A percentile compares a stretch with the other conserved stretches of the same genome.
Conservation (phyloP, 1,140 invertebrate species). For the Ephestia elutella region DNA sequence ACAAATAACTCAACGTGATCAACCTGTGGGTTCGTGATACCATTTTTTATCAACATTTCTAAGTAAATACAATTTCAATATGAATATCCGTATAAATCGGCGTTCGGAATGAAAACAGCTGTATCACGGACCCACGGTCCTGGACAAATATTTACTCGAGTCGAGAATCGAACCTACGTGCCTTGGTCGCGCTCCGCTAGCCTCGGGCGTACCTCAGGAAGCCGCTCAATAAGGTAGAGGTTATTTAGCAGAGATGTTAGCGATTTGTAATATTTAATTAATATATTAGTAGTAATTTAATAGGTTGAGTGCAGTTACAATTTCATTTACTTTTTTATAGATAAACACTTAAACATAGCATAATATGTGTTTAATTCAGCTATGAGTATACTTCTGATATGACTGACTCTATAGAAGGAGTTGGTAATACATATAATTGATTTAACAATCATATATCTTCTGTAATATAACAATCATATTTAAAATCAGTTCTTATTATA, state of each 20-base stretch:
- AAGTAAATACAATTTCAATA: neutral
- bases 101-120: neutral
- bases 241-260: neutral
- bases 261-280: neutral
- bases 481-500: no score
- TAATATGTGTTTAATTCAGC: no score
- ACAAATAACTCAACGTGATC: neutral
- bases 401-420: no score
- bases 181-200: conserved; percentile 29
- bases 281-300: neutral
- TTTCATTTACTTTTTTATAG: no score
- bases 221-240: conserved; percentile 23
- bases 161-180: conserved; percentile 35
- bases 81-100: conserved; percentile 5
- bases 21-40: neutral
- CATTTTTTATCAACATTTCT: neutral
- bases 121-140: conserved; percentile 8
- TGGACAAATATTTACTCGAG: conserved; percentile 41
- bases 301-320: no score
- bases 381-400: no score
- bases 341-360: neutral
- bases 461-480: no score
- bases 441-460: no score
- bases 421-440: no score
- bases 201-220: conserved; percentile 28